These are phyloP conservation scores for Nasonia giraulti DNA, from an alignment of 1,140 invertebrate genomes.

Conservation along the genomic window DNA sequence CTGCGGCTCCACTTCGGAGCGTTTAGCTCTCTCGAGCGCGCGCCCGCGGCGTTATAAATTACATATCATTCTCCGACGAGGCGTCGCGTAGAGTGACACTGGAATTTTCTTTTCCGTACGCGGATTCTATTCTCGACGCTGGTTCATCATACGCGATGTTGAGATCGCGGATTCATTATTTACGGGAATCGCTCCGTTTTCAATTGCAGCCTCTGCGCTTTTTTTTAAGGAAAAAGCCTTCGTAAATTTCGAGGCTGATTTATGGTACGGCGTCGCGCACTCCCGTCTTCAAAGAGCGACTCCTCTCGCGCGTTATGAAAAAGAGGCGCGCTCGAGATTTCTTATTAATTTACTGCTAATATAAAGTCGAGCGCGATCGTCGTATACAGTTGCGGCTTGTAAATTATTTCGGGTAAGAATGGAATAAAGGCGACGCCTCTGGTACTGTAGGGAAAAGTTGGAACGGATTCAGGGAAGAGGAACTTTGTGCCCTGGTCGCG, in stretches of 20 bases:
- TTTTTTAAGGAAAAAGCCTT: not conserved
- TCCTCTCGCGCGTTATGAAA: not conserved
- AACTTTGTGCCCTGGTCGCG: not conserved
- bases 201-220: not conserved
- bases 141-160: not conserved
- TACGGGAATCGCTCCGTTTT: not conserved
- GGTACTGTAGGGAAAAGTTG: not conserved
- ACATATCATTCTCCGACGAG: constrained; percentile 59
- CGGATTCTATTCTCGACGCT: constrained; percentile 8
- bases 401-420: not conserved
- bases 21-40: constrained; percentile 40
- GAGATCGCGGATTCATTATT: not conserved
- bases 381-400: not conserved
- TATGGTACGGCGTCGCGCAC: too few species aligned
- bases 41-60: constrained; percentile 59
- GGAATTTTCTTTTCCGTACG: not conserved
- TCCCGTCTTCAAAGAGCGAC: too few species aligned
- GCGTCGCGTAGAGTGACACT: constrained; percentile 42
- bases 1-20: not conserved
- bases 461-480: not conserved
- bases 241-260: too few species aligned
- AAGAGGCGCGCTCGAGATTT: too few species aligned
- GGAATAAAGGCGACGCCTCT: not conserved
- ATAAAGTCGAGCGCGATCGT: too few species aligned
- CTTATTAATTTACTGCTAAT: too few species aligned